A percentile compares a stretch with the other conserved stretches of the same genome.
These are phyloP conservation scores for Ptiloglossa arizonensis DNA, from an alignment of 1,140 invertebrate genomes.

Conservation along the genomic window DNA sequence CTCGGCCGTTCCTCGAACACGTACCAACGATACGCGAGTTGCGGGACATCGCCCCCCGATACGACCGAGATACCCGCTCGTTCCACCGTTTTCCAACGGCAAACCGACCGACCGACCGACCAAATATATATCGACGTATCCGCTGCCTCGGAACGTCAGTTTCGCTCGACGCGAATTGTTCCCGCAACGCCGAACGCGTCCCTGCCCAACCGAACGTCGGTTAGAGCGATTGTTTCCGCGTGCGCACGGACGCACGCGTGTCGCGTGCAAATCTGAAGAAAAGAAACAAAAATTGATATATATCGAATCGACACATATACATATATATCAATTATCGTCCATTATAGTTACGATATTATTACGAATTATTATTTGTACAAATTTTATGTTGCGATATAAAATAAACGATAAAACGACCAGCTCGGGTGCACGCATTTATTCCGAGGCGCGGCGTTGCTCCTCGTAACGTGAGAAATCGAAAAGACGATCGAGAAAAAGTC, in stretches of 20 bases:
- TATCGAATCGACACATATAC: constrained; percentile 44
- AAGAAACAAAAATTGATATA: constrained; percentile 52
- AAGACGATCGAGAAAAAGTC: too few species aligned
- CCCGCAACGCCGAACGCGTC: constrained; percentile 18
- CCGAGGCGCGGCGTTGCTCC: too few species aligned
- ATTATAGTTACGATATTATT: constrained; percentile 70
- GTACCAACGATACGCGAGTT: too few species aligned
- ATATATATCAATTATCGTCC: constrained; percentile 69
- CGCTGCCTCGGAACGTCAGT: background rate
- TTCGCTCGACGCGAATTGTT: background rate
- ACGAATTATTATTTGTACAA: constrained; percentile 81
- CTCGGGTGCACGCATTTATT: too few species aligned
- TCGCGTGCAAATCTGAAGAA: constrained; percentile 43
- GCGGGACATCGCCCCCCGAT: constrained; percentile 19
- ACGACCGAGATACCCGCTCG: constrained; percentile 11
- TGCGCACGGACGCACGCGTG: constrained; percentile 5
- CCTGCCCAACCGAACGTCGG: constrained; percentile 17
- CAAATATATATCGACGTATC: constrained; percentile 25
- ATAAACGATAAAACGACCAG: constrained; percentile 76
- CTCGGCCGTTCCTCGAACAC: background rate
- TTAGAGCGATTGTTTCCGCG: constrained; percentile 33
- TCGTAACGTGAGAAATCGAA: too few species aligned
- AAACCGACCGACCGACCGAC: constrained; percentile 31
- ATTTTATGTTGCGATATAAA: constrained; percentile 82
- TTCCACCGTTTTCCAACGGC: constrained; percentile 17